A percentile compares a stretch with the other conserved stretches of the same genome.
phyloP scores from a whole-genome alignment of 2,797 vertebrate genomes.

The Sciurus vulgaris region DNA sequence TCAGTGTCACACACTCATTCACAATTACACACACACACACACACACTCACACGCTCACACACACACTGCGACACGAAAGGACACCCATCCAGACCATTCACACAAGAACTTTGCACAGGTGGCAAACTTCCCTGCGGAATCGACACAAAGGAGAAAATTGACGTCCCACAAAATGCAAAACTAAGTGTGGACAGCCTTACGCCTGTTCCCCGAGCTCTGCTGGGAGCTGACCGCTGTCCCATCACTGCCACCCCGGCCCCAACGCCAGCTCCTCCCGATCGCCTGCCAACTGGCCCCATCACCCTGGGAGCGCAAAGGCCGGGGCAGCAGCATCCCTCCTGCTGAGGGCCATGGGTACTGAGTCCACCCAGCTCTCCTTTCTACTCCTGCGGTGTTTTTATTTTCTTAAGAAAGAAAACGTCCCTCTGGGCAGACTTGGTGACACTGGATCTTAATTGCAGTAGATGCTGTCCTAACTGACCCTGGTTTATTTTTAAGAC shows the following conservation, averaged over 20 bases:
- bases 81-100: neutral
- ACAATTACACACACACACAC: too few species aligned
- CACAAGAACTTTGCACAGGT: neutral
- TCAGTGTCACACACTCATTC: neutral
- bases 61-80: neutral
- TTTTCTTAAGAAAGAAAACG: neutral
- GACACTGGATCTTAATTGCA: neutral
- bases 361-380: neutral
- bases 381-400: neutral
- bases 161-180: neutral
- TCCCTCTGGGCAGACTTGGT: neutral
- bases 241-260: neutral
- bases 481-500: neutral
- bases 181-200: too few species aligned
- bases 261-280: neutral
- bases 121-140: neutral
- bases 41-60: neutral
- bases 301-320: too few species aligned
- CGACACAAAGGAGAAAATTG: neutral
- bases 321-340: neutral
- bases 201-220: fast-evolving
- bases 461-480: neutral
- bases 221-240: neutral
- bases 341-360: neutral
- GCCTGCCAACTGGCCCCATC: too few species aligned